Evolutionary conservation across 2,888 invertebrate species (phyloP).

Genomic region (Petrophora chlorosata): DNA sequence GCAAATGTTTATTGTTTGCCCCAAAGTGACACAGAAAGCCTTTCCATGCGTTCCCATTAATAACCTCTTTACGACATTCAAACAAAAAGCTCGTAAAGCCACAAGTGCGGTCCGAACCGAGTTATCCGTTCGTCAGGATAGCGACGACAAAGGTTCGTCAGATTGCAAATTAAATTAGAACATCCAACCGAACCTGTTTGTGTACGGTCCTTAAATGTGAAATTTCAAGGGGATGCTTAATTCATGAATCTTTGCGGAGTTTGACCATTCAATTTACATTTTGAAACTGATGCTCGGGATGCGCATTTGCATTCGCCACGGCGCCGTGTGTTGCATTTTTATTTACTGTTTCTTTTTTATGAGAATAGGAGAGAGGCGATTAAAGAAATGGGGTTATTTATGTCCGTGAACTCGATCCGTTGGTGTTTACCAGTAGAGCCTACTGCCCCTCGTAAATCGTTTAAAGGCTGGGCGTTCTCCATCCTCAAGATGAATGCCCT

Average conservation of each 20-base stretch:
- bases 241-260: slow-evolving; percentile 74
- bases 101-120: slow-evolving; percentile 52
- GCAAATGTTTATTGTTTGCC: slow-evolving; percentile 54
- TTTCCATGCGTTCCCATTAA: slow-evolving; percentile 60
- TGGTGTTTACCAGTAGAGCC: slow-evolving; percentile 64
- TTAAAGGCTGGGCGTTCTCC: slow-evolving; percentile 79
- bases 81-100: slow-evolving; percentile 57
- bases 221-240: slow-evolving; percentile 74
- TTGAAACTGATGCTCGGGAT: slow-evolving; percentile 64
- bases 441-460: slow-evolving; percentile 79
- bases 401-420: slow-evolving; percentile 53
- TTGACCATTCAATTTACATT: slow-evolving; percentile 79
- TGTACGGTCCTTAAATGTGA: slow-evolving; percentile 67
- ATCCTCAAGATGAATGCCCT: slow-evolving; percentile 78
- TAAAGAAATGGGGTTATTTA: slow-evolving; percentile 61
- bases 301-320: slow-evolving; percentile 67
- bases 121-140: slow-evolving; percentile 65
- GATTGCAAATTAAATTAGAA: slow-evolving; percentile 74
- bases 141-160: slow-evolving; percentile 62
- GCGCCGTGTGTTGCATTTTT: slow-evolving; percentile 55
- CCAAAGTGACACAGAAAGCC: slow-evolving; percentile 54
- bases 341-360: slow-evolving; percentile 50
- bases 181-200: slow-evolving; percentile 63
- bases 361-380: slow-evolving; percentile 35
- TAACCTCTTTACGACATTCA: slow-evolving; percentile 62